These are phyloP conservation scores for Caenorhabditis afra DNA, from an alignment of 2,888 invertebrate species.

Conservation along the genomic window DNA sequence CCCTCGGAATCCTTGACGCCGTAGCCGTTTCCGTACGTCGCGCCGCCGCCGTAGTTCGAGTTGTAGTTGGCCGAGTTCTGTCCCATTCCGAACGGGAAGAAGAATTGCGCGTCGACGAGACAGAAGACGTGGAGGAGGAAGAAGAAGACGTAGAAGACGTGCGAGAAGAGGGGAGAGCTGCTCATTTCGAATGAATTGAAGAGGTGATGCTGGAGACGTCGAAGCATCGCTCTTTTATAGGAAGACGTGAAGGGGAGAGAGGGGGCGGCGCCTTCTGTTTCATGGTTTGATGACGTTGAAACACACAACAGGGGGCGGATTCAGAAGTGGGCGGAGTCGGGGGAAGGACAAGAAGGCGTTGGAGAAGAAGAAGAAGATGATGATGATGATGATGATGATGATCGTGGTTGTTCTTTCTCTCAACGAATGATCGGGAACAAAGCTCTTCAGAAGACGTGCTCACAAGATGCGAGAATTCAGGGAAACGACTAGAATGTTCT, in stretches of 20 bases:
- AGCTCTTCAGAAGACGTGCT: no score
- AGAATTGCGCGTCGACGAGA: constrained; percentile 33
- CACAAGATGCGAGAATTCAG: no score
- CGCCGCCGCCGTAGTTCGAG: constrained; percentile 18
- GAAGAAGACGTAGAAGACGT: background rate
- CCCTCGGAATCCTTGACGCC: constrained; percentile 51
- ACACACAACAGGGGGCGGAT: background rate
- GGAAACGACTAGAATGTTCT: no score
- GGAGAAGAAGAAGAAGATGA: constrained; percentile 8
- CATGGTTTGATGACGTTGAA: constrained; percentile 21
- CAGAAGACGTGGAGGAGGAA: constrained; percentile 7
- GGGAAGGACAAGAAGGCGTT: no score
- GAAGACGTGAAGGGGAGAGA: background rate
- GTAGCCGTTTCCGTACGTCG: constrained; percentile 24
- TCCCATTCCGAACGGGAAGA: constrained; percentile 50
- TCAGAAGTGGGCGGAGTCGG: constrained; percentile 7
- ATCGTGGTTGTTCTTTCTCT: no score
- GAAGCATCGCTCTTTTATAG: constrained; percentile 2
- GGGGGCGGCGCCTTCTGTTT: constrained; percentile 11
- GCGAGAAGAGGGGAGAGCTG: background rate
- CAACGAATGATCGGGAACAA: no score
- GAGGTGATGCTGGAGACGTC: background rate
- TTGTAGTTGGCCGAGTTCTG: constrained; percentile 10
- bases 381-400: background rate
- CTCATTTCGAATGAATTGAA: background rate